Conservation (phyloP, 2,113 vertebrate genomes). For the western clawed frog (Xenopus tropicalis) region DNA sequence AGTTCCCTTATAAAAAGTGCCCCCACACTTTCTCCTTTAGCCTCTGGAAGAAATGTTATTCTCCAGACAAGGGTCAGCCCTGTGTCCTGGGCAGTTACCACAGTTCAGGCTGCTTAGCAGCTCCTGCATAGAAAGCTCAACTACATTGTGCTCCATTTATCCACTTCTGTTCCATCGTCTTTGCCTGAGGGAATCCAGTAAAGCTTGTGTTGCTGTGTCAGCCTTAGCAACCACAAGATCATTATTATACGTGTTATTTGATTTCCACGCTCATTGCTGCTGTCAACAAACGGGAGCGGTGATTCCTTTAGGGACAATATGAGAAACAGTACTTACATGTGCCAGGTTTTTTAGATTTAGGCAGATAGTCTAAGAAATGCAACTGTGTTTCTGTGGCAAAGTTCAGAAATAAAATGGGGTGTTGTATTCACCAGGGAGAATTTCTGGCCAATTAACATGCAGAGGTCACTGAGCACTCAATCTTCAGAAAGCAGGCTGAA, state of each 20-base stretch:
- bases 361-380: slow-evolving; percentile 43
- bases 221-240: slow-evolving; percentile 51
- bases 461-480: slow-evolving; percentile 48
- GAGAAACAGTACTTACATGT: background rate
- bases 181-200: slow-evolving; percentile 48
- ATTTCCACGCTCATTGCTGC: slow-evolving; percentile 30
- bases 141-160: slow-evolving; percentile 12
- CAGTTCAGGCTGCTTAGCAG: slow-evolving; percentile 51
- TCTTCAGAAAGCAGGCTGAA: slow-evolving; percentile 40
- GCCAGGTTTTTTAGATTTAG: slow-evolving; percentile 4
- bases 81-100: slow-evolving; percentile 39
- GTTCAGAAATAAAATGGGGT: slow-evolving; percentile 61
- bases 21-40: slow-evolving; percentile 44
- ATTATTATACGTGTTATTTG: slow-evolving; percentile 34
- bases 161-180: too few relatives aligned
- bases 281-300: slow-evolving; percentile 19
- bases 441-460: slow-evolving; percentile 55
- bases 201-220: slow-evolving; percentile 55
- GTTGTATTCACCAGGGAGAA: slow-evolving; percentile 55
- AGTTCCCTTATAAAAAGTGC: slow-evolving; percentile 73
- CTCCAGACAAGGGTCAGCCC: slow-evolving; percentile 62
- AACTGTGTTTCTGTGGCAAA: slow-evolving; percentile 35
- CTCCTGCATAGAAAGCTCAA: slow-evolving; percentile 52
- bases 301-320: slow-evolving; percentile 18
- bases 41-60: slow-evolving; percentile 56